These are phyloP conservation scores for Pollenia amentaria DNA, from an alignment of 2,888 invertebrate genomes.

Conservation along the genomic window DNA sequence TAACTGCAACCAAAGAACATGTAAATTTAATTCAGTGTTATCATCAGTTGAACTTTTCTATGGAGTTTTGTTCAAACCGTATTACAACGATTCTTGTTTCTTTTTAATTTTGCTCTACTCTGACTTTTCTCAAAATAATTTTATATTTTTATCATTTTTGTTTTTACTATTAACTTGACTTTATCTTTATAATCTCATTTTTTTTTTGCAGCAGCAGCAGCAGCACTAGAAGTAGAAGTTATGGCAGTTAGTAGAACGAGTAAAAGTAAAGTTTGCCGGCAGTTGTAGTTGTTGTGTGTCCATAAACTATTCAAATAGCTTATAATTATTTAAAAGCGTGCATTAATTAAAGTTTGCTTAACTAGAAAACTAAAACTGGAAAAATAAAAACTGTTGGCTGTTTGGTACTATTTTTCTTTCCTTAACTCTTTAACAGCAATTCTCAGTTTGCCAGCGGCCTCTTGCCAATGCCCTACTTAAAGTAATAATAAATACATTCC, in stretches of 20 bases:
- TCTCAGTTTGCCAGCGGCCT: conserved; percentile 59
- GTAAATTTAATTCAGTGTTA: conserved; percentile 53
- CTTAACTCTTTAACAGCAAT: conserved; percentile 61
- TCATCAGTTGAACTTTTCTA: conserved; percentile 72
- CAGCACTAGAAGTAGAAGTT: conserved; percentile 1
- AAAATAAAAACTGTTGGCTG: conserved; percentile 57
- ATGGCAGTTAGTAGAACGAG: conserved; percentile 30
- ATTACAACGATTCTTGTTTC: conserved; percentile 28
- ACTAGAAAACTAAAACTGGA: conserved; percentile 24
- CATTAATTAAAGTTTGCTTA: conserved; percentile 80
- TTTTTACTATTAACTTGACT: conserved; percentile 54
- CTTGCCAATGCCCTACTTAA: conserved; percentile 60
- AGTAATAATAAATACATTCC: conserved; percentile 58
- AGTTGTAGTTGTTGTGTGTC: conserved; percentile 74
- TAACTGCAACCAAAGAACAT: conserved; percentile 34
- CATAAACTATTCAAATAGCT: conserved; percentile 82
- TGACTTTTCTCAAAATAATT: conserved; percentile 43
- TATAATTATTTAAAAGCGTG: conserved; percentile 83
- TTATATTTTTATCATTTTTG: conserved; percentile 52
- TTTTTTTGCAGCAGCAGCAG: neutral
- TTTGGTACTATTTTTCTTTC: conserved; percentile 54
- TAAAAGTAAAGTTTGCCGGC: conserved; percentile 39
- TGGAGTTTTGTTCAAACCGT: conserved; percentile 78
- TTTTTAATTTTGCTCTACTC: conserved; percentile 46
- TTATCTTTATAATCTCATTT: conserved; percentile 15